Percentiles rank a stretch among this genome's conserved stretches.
Conservation (phyloP, 2,888 invertebrate genomes). For the Noctua pronuba region DNA sequence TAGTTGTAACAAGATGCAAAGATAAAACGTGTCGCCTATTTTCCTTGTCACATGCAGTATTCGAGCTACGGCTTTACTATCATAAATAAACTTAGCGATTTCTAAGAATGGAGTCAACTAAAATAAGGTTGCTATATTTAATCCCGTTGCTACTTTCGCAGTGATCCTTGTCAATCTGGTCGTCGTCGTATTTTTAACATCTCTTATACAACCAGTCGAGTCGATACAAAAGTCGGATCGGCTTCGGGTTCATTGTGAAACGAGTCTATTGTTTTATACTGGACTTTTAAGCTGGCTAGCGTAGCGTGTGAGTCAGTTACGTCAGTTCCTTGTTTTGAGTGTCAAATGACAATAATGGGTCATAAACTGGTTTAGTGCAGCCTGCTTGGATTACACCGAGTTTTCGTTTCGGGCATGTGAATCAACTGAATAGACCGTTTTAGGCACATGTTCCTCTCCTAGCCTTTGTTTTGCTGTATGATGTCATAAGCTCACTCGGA, state of each 20-base stretch:
- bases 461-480: constrained; percentile 14
- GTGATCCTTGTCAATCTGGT: constrained; percentile 60
- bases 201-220: constrained; percentile 64
- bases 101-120: constrained; percentile 50
- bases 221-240: constrained; percentile 68
- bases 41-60: constrained; percentile 38
- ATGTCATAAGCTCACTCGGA: constrained; percentile 5
- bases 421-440: constrained; percentile 49
- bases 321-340: constrained; percentile 76
- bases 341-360: constrained; percentile 73
- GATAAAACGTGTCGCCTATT: constrained; percentile 39
- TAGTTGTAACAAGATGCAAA: constrained; percentile 40
- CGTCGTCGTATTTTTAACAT: constrained; percentile 64
- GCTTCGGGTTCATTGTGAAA: constrained; percentile 64
- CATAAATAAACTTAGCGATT: constrained; percentile 39
- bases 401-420: constrained; percentile 45
- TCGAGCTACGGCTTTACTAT: constrained; percentile 11
- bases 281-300: constrained; percentile 50
- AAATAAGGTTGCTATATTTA: constrained; percentile 58
- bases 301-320: constrained; percentile 63
- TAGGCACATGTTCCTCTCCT: constrained; percentile 14
- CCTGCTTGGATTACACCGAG: constrained; percentile 59
- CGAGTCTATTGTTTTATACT: constrained; percentile 71
- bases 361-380: constrained; percentile 73
- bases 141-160: constrained; percentile 50